Conservation (phyloP, 2,797 vertebrate species). For the Enteromius mattozi region DNA sequence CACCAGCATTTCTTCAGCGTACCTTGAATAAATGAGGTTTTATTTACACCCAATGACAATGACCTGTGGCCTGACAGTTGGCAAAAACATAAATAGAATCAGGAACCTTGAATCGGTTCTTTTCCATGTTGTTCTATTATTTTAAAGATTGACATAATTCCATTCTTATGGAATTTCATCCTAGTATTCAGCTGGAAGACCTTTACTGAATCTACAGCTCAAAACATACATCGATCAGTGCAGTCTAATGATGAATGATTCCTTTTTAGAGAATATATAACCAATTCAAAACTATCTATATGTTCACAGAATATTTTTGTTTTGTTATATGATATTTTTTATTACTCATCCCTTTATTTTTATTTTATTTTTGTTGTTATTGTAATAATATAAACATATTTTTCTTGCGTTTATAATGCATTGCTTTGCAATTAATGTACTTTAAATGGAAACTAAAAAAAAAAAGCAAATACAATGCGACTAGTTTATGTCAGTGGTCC, state of each 20-base stretch:
- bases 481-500: background rate
- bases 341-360: background rate
- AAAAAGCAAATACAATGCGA: background rate
- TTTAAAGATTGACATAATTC: background rate
- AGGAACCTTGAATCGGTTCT: background rate
- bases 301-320: background rate
- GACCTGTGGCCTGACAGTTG: slow-evolving; percentile 14
- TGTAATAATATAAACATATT: background rate
- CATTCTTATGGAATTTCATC: background rate
- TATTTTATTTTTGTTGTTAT: background rate
- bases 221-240: background rate
- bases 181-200: background rate
- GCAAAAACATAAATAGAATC: background rate
- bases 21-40: background rate
- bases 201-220: background rate
- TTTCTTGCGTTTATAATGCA: background rate
- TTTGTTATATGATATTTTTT: background rate
- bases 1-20: background rate
- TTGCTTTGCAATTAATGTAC: background rate
- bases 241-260: background rate
- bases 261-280: background rate
- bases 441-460: background rate
- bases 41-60: slow-evolving; percentile 5
- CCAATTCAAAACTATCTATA: background rate
- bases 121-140: background rate